Conservation (phyloP, 2,113 vertebrate species). For the Gopherus flavomarginatus region DNA sequence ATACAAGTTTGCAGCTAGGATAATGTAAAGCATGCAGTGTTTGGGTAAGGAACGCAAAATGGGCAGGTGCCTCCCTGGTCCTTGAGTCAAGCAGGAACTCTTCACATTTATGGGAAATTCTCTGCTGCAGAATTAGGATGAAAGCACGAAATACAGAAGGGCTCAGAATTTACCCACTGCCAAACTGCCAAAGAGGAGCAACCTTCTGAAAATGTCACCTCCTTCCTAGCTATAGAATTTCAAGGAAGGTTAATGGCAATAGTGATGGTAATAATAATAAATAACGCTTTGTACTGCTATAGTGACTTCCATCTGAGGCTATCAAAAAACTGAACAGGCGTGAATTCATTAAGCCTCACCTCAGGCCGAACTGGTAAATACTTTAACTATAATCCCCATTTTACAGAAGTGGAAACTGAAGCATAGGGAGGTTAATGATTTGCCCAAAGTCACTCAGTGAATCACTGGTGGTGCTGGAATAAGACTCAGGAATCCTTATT, state of each 20-base stretch:
- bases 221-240: neutral
- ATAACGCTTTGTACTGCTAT: neutral
- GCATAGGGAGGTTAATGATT: neutral
- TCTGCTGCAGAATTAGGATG: constrained; percentile 3
- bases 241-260: neutral
- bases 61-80: constrained; percentile 54
- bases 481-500: neutral
- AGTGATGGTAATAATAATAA: neutral
- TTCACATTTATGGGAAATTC: constrained; percentile 6
- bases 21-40: constrained; percentile 47
- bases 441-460: neutral
- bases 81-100: constrained; percentile 1
- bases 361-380: neutral
- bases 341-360: neutral
- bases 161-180: constrained; percentile 9
- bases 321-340: neutral
- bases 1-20: constrained; percentile 49
- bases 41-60: constrained; percentile 45
- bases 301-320: neutral
- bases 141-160: constrained; percentile 27
- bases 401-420: neutral
- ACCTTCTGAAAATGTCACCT: neutral
- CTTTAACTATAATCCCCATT: neutral
- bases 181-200: neutral
- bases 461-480: neutral